Base-by-base conservation (phyloP, 2,113 vertebrate genomes). In the Physeter macrocephalus region DNA sequence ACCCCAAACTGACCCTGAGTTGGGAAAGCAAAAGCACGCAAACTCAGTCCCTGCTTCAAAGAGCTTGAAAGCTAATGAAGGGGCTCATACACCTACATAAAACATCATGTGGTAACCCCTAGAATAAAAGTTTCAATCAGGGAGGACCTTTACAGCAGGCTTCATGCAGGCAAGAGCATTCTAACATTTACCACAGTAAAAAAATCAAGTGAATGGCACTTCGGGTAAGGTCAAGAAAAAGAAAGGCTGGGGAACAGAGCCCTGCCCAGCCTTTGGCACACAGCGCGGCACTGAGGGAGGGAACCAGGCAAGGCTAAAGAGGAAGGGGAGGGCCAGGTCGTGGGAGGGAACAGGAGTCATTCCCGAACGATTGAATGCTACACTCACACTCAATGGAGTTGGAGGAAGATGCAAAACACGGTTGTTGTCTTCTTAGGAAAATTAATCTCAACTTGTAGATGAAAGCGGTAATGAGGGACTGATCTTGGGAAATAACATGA, bases 321-420 rank as follows among this genome's bases (percentile, higher is more conserved):
- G 5, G 34, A 5, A 34, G 2, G 1, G 6, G 17, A 83, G 12
- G 6, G 46, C 17, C 64, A 67, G 27, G 46, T 39, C 89, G 61
- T 39, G 20, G 23, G 39, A 92, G 8, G 2, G 1, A 23, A 14
- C 12, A 75, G 39, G 3, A 12, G 6, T 69, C 64, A 67, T 21
- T 54, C 1, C 39, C 49, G 18, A 59, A 34, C 43, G 36, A 52
- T 31, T 93, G 25, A 57, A 25, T 67, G 80, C 52, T 78, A 80
- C 1, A 31, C 34, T 57, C n/a, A 57, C 20, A 4, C 2, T 0
- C 21, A 13, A 3, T 5, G 13, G 69, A 80, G 59, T 1, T n/a
- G 39, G 64, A 61, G 15, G 74, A 71, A 69, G 64, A 83, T 17
- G n/a, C 27, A 59, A 69, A 25, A 46, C 20, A 88, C 12, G 36